Base-by-base conservation (phyloP, 2,797 vertebrate species). In the Avahi laniger region DNA sequence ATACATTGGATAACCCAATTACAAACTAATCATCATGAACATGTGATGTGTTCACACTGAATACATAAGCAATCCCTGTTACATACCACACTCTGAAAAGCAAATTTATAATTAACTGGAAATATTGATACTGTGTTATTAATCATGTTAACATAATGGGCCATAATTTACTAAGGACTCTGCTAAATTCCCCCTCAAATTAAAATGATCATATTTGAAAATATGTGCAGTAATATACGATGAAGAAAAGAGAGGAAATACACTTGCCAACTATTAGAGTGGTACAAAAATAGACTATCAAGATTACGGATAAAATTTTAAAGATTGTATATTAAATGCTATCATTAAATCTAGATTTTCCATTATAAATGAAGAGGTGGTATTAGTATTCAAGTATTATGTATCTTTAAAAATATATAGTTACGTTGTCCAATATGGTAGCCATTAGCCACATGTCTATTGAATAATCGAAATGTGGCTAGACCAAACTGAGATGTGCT, bases 1-100 rank as follows among this genome's bases (percentile, higher is more conserved):
- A 41, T 33, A 89, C 59, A 61, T 69, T 59, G 91, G 95, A 95
- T 94, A 97, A 94, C 43, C 50, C 72, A 89, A 69, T 90, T 81
- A 82, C 18, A 91, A 63, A 69, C 78, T 84, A 73, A 92, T 78
- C 46, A 69, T 63, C 1, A 2, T 35, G 72, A 91, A 41, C 61
- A 3, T 17, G 82, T 54, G 69, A 95, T 0, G 4, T 59, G 43
- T 73, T 95, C 75, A 80, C 33, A 75, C 18, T 43, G 11, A 22
- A 80, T 35, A 33, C 9, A 20, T 22, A 41, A 72, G 78, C 38
- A 67, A 87, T 41, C 12, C 18, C 18, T 33, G 14, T n/a, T 65
- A 76, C 9, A 18, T n/a, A 70, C 30, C 61, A 90, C 63, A 81
- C 30, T 57, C 13, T 30, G 33, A 72, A 48, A 93, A 33, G 28